Conservation (phyloP, 2,797 vertebrate genomes). For the Acridotheres tristis region DNA sequence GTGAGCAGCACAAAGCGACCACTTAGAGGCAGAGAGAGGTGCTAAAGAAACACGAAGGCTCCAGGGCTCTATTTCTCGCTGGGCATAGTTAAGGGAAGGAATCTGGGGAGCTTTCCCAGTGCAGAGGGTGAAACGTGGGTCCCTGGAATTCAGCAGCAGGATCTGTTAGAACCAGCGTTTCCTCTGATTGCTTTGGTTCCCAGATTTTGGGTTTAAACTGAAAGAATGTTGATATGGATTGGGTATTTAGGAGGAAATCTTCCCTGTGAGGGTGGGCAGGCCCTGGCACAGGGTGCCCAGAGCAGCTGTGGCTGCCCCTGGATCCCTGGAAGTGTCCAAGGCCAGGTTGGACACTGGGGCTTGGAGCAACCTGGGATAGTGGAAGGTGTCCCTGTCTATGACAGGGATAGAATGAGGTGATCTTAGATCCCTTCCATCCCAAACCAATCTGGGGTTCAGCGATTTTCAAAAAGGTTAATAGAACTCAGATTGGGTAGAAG, state of each 20-base stretch:
- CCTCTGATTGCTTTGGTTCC: neutral
- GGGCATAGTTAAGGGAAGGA: neutral
- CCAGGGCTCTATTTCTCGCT: neutral
- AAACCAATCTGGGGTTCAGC: neutral
- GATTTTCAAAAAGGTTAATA: neutral
- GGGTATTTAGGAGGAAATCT: neutral
- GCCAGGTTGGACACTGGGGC: accelerated
- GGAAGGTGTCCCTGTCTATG: neutral
- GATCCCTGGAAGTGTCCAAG: neutral
- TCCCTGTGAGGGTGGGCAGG: accelerated
- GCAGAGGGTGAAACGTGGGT: neutral
- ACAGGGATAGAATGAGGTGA: neutral
- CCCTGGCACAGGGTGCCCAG: neutral
- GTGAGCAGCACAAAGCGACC: neutral
- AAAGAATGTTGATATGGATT: neutral
- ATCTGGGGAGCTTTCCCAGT: accelerated
- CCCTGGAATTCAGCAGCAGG: neutral
- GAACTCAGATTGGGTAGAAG: neutral
- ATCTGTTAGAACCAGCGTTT: accelerated
- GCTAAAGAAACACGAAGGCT: neutral
- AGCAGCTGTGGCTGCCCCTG: neutral
- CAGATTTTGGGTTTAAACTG: neutral
- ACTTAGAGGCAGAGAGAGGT: neutral
- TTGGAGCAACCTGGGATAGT: accelerated
- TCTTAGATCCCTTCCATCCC: neutral